Percentiles rank a stretch among this genome's conserved stretches.
Conservation (phyloP, 1,140 invertebrate genomes). For the Parasteatoda tepidariorum region DNA sequence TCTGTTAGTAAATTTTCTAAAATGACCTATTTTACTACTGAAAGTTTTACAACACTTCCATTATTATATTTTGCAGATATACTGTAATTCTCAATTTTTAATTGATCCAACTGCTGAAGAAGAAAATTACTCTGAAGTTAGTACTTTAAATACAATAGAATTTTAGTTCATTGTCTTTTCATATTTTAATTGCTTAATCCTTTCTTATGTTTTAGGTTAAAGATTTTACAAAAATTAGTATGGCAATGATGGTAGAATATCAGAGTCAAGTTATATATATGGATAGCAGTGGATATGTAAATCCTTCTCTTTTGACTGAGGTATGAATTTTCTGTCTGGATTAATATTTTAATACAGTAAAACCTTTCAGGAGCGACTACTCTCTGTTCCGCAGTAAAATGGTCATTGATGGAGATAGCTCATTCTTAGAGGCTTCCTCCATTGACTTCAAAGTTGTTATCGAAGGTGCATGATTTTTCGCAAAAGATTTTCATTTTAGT, state of each 20-base stretch:
- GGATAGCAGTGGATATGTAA: constrained; percentile 33
- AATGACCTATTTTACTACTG: neutral
- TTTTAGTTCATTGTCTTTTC: neutral
- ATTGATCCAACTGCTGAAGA: constrained; percentile 49
- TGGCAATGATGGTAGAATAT: constrained; percentile 50
- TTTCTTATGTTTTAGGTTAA: constrained; percentile 8
- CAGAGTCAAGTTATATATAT: constrained; percentile 46
- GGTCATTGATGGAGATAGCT: no score
- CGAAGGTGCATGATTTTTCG: no score
- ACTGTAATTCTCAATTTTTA: constrained; percentile 17
- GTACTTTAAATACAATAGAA: neutral
- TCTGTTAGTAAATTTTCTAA: no score
- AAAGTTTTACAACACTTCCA: neutral
- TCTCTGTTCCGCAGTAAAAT: no score
- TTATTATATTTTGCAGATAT: neutral
- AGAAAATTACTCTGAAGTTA: constrained; percentile 19
- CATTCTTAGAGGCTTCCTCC: no score
- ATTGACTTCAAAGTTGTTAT: no score
- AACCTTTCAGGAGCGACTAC: no score
- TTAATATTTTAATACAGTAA: no score
- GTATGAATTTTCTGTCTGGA: no score
- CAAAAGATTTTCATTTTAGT: no score
- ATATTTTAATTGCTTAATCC: neutral
- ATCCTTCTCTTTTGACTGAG: neutral
- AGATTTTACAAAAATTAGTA: constrained; percentile 16